Evolutionary conservation across 2,888 invertebrate species (phyloP), one percentile per base, ranked within the genome.

Genomic region (Fragum sueziense): DNA sequence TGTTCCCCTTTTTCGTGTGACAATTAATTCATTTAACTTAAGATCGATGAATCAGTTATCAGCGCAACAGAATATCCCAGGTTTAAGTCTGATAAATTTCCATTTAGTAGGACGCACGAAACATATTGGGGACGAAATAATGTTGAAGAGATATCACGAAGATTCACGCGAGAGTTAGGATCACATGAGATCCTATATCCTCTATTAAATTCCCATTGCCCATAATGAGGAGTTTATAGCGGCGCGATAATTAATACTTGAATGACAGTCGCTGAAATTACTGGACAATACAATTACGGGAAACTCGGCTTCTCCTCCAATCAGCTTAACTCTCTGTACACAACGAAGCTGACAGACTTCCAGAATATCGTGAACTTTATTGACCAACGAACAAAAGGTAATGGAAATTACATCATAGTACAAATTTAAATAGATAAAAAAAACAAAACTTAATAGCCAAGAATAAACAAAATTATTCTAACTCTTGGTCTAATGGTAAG

Each of bases 121-220:
- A 65, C 41, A 22, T 65, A 65, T 65, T 41, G 65, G 41, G 37
- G 25, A 65, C 41, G 65, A 65, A 65, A 25, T 9, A 25, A n/a
- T 29, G 29, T 11, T n/a, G 41, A 11, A 65, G 65, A 52, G 73
- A 70, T 82, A 82, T 82, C 79, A 34, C 62, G 65, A 33, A 70
- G 61, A 67, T 68, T 82, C 82, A 82, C 82, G 82, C 79, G 79
- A 82, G 73, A 73, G 72, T 70, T 41, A 20, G 14, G 70, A 69
- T 41, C 47, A 47, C 72, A 51, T 76, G 65, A 69, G 70, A 82
- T 79, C 75, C 76, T 70, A 82, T 76, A 82, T 69, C 79, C 67
- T 22, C 76, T 73, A 78, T 82, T 76, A 82, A 82, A 82, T 79
- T 78, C 82, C 59, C 79, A 82, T 82, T 76, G 71, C 67, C 69